Evolutionary conservation across 2,797 vertebrate species (phyloP).

Genomic region (Phyllotis vaccarum): DNA sequence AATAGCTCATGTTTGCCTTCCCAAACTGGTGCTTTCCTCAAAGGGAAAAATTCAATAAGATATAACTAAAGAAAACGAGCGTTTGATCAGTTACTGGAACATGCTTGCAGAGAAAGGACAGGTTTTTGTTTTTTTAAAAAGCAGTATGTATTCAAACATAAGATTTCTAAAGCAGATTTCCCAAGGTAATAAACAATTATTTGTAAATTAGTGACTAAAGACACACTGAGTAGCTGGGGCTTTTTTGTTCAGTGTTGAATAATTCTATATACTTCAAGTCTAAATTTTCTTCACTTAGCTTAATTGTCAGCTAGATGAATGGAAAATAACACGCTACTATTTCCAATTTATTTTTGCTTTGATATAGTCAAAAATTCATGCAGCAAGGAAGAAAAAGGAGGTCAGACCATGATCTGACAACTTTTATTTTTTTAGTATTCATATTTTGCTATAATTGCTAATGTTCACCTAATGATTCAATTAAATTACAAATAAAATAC

Average conservation of each 20-base stretch:
- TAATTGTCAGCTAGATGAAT: constrained; percentile 81
- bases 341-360: constrained; percentile 82
- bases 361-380: constrained; percentile 73
- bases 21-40: constrained; percentile 68
- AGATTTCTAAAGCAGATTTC: constrained; percentile 66
- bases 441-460: constrained; percentile 76
- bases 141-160: constrained; percentile 55
- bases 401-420: constrained; percentile 70
- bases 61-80: constrained; percentile 78
- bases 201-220: constrained; percentile 56
- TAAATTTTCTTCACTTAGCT: constrained; percentile 78
- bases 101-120: constrained; percentile 61
- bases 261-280: constrained; percentile 73
- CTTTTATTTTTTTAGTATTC: constrained; percentile 74
- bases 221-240: constrained; percentile 30
- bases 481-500: constrained; percentile 76
- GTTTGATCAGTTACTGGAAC: constrained; percentile 57
- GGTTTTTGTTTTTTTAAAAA: constrained; percentile 58
- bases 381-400: constrained; percentile 60
- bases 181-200: constrained; percentile 65
- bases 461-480: constrained; percentile 70
- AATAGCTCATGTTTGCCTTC: constrained; percentile 61
- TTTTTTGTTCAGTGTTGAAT: constrained; percentile 72
- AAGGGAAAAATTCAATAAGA: constrained; percentile 57
- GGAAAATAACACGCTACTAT: constrained; percentile 78